Base-by-base conservation (phyloP, 1,140 invertebrate species). In the Reticulitermes speratus region DNA sequence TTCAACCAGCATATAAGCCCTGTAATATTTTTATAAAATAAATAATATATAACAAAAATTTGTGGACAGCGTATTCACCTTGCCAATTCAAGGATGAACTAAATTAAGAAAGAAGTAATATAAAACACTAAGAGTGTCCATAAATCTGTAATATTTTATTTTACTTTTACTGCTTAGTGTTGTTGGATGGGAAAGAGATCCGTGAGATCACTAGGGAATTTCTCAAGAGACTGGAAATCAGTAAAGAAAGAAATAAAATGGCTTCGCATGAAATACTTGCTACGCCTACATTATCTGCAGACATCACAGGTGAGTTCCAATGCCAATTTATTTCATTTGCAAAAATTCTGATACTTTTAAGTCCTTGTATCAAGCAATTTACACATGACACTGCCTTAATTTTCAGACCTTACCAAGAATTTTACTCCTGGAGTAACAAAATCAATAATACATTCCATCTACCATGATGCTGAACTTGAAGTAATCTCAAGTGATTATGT, bases 141-240 rank as follows among this genome's bases (percentile, higher is more conserved):
- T 5, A 38, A 38, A 38, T 19, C 82, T 83, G 25, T 83, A 14
- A 38, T 44, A 14, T 16, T 44, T 16, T 44, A 9, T 16, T 45
- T 84, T 45, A 32, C 38, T 52, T 84, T 87, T 89, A 85, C 81
- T 55, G 19, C 19, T 55, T 55, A 92, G 91, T 86, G 86, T 88
- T 87, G 86, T 86, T 93, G 21, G 92, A 94, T 88, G 91, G 91
- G 32, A 93, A 93, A 89, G 81, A 86, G 19, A 90, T 94, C 23
- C 90, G 89, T 14, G 91, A 92, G n/a, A 88, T 88, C 21, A 92
- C 90, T 11, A 89, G 92, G 87, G 88, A 87, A 45, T 94, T 93
- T 87, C 89, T 94, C 82, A 92, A 92, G 88, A 90, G 89, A 45
- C 84, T 84, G 84, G 84, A 84, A 38, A 38, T 52, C 16, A 48